Conservation (phyloP, 2,888 invertebrate species). For the Ptychoptera albimana region DNA sequence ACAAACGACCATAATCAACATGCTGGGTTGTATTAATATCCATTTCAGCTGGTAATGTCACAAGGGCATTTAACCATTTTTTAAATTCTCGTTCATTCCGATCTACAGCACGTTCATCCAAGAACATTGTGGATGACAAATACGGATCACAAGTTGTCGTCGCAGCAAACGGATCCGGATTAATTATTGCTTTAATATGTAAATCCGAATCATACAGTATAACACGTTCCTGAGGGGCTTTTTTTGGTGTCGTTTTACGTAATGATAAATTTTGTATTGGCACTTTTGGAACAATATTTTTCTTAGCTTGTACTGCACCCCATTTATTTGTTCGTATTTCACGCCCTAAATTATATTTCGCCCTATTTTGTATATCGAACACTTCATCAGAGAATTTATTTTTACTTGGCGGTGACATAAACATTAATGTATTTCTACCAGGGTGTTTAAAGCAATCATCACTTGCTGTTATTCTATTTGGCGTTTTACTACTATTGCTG, state of each 20-base stretch:
- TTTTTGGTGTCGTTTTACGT: constrained; percentile 21
- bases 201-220: constrained; percentile 24
- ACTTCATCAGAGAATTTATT: constrained; percentile 16
- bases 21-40: constrained; percentile 42
- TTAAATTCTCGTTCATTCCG: constrained; percentile 55
- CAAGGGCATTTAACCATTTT: constrained; percentile 62
- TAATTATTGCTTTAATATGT: constrained; percentile 27
- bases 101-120: constrained; percentile 49
- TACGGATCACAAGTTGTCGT: constrained; percentile 49
- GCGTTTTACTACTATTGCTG: background rate
- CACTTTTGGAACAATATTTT: constrained; percentile 14
- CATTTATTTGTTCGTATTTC: constrained; percentile 15
- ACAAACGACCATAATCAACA: constrained; percentile 56
- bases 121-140: constrained; percentile 44
- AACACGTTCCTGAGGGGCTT: constrained; percentile 16
- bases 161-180: constrained; percentile 36
- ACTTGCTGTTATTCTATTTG: background rate
- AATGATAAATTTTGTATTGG: constrained; percentile 18
- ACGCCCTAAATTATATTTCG: constrained; percentile 2
- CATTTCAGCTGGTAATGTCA: constrained; percentile 58
- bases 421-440: background rate
- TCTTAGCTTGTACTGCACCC: constrained; percentile 17
- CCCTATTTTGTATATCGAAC: background rate
- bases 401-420: constrained; percentile 25
- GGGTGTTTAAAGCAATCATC: background rate